phyloP scores from a whole-genome alignment of 2,113 vertebrate species.

The Tinamus guttatus region DNA sequence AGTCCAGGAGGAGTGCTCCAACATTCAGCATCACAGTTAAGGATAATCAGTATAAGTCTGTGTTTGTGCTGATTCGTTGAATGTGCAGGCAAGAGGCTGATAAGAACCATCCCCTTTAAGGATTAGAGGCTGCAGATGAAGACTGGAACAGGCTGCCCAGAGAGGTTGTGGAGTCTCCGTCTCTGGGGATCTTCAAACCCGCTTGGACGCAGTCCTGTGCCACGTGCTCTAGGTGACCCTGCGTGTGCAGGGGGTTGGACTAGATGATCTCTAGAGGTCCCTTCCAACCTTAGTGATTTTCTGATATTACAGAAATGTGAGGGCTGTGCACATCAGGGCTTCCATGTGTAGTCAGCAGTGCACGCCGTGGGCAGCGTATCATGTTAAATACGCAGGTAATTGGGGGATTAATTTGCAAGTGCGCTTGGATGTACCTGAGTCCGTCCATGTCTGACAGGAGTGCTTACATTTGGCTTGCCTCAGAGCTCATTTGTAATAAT shows the following conservation, averaged over 20 bases:
- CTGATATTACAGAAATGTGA: accelerated
- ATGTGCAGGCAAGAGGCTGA: background rate
- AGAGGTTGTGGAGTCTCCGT: too few species aligned
- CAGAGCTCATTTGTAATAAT: background rate
- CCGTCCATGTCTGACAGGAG: background rate
- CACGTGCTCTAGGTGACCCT: too few species aligned
- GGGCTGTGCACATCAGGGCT: background rate
- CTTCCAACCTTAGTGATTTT: too few species aligned
- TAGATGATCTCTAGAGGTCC: too few species aligned
- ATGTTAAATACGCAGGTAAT: accelerated
- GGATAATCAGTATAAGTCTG: background rate
- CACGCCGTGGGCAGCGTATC: accelerated
- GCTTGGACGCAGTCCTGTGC: too few species aligned
- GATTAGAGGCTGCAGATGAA: background rate
- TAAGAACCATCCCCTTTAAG: background rate
- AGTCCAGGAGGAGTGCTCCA: background rate
- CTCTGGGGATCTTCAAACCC: too few species aligned
- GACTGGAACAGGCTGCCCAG: background rate
- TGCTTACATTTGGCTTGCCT: background rate
- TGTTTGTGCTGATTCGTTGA: background rate
- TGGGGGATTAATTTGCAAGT: background rate
- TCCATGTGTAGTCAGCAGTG: accelerated
- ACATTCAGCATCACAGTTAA: background rate
- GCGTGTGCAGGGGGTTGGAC: too few species aligned
- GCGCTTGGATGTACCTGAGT: background rate